Conservation (phyloP, 30 jellyfish, hydroid and myxozoan species). For the Haliclystus octoradiatus region DNA sequence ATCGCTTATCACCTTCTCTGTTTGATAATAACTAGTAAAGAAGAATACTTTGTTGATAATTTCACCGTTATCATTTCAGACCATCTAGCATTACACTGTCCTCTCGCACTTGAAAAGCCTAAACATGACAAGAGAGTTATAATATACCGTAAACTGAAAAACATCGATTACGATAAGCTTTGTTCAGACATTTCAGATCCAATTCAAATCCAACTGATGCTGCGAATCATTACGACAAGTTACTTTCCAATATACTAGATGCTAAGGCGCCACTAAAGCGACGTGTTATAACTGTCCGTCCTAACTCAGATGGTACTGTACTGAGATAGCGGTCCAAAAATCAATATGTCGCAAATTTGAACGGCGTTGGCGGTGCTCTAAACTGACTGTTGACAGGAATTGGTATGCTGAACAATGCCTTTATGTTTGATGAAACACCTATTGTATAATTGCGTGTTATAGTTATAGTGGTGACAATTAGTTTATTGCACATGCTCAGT, state of each 20-base stretch:
- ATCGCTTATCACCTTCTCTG: slow-evolving; percentile 1
- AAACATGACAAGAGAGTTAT: slow-evolving; percentile 19
- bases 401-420: too few species aligned
- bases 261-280: slow-evolving; percentile 5
- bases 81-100: too few species aligned
- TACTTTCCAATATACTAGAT: slow-evolving; percentile 5
- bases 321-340: slow-evolving; percentile 1
- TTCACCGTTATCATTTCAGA: slow-evolving; percentile 16
- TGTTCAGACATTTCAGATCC: slow-evolving; percentile 6
- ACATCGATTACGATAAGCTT: slow-evolving; percentile 15
- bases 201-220: slow-evolving; percentile 12
- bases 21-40: slow-evolving; percentile 2
- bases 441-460: too few species aligned
- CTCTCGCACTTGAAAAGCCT: slow-evolving; percentile 29
- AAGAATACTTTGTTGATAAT: slow-evolving; percentile 5
- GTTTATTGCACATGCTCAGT: too few species aligned
- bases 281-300: neutral
- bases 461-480: too few species aligned
- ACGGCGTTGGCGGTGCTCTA: too few species aligned
- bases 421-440: too few species aligned
- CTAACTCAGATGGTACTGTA: neutral
- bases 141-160: slow-evolving; percentile 10
- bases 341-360: slow-evolving; percentile 11
- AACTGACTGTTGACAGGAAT: too few species aligned
- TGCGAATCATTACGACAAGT: slow-evolving; percentile 11